Base-by-base conservation (phyloP, 2,888 invertebrate species). In the Sarcophaga rosellei region DNA sequence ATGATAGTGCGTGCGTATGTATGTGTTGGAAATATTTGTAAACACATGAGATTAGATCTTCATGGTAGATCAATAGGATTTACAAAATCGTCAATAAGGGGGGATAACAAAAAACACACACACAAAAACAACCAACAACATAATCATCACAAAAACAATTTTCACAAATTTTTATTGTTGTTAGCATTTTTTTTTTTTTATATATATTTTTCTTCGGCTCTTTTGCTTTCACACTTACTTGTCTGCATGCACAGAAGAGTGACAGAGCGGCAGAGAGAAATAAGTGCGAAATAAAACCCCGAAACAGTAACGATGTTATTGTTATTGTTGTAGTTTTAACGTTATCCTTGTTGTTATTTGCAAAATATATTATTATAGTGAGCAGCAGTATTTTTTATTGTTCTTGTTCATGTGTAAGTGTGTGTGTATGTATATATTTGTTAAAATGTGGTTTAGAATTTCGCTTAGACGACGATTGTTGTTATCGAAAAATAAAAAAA, bases 21-120 rank as follows among this genome's bases (percentile, higher is more conserved):
- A 21, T 21, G 20, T n/a, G 35, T 25, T 8, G 17, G n/a, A 65
- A 76, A 80, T 81, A 72, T 69, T 73, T 75, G 83, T 77, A 74
- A 81, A 77, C 69, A 81, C 21, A 47, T 23, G 12, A 74, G 83
- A 86, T 86, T 78, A 77, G 80, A 86, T 83, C 83, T 83, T 77
- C 77, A 81, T 83, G 73, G 83, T 61, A 81, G 73, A 83, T 86
- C 83, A 74, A 83, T 83, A 66, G 83, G 83, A 86, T 86, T 83
- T 83, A 77, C 73, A 45, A 83, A 83, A 83, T 74, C 63, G 77
- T 86, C 74, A 74, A 70, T 65, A 47, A 8, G 47, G 20, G 57
- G 15, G 44, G 12, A 25, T 53, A 59, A 21, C 57, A 63, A 20
- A 44, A 57, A 21, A 25, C 53, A 17, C 45, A 6, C 21, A 66